Base-by-base conservation (phyloP, 2,113 vertebrate species). In the Euleptes europaea region DNA sequence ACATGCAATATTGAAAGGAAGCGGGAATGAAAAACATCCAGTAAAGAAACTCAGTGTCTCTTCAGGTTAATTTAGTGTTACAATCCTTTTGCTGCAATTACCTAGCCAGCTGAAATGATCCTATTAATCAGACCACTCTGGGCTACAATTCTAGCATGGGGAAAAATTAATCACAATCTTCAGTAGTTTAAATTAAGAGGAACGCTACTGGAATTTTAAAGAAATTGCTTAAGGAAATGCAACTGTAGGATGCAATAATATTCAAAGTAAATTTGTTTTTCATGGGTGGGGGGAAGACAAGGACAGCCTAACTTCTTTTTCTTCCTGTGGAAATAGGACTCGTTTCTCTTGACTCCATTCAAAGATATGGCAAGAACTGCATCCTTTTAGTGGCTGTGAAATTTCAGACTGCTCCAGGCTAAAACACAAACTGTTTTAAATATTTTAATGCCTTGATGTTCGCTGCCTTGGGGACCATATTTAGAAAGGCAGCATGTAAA, bases 331-430 rank as follows among this genome's bases (percentile, higher is more conserved):
- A 85, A 49, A 72, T 38, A 28, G 3, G 21, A 17, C 0, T 0
- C 0, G 0, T 60, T 35, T 0, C 0, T 1, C 1, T 28, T 4
- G 0, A 0, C 5, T 54, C 0, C 4, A 49, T 0, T 0, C 15
- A 0, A 28, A 38, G 54, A 23, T 23, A 8, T 0, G 2, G 67
- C n/a, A 54, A 35, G 65, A 81, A 51, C 49, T 66, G n/a, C 5
- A 6, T 12, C 26, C 38, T 63, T 80, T 51, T 7, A 0, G n/a
- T 4, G 0, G 0, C 23, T 9, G 17, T 23, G 10, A 42, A 60
- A 66, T 26, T 47, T 35, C 80, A 76, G 15, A 4, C 1, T 11
- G 65, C 31, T 21, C 60, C 6, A 8, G 1, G 5, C 33, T 47
- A 2, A 47, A n/a, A 38, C 8, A 40, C 12, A 66, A 70, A 57